Base-by-base conservation (phyloP, 2,888 invertebrate species). In the Pasiphila rectangulata region DNA sequence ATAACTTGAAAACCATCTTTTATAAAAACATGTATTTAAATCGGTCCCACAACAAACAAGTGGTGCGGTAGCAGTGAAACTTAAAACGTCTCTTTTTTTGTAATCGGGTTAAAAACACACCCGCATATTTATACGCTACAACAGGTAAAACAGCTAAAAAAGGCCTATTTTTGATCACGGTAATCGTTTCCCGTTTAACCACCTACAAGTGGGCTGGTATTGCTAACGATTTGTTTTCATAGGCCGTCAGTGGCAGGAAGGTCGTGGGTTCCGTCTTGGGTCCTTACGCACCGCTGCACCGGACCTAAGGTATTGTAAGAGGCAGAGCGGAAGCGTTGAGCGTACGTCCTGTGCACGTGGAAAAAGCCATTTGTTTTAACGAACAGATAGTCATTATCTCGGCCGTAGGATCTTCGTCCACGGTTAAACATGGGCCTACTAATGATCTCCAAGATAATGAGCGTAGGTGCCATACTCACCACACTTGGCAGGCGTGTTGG, bases 181-280 rank as follows among this genome's bases (percentile, higher is more conserved):
- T 52, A 47, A 54, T 50, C 50, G 46, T 42, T 39, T 46, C 19
- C 46, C 46, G 52, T 57, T 51, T 47, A 49, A 45, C 45, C 32
- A 46, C 41, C 46, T 44, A 43, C 39, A 51, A 52, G 45, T 55
- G 47, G 42, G 34, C 40, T 60, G 59, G 61, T 80, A 75, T 75
- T 72, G 74, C 74, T 73, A 75, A 72, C 79, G 77, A 83, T 82
- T 83, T 79, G 79, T 82, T 82, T 77, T 74, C 73, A 76, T 70
- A 69, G 69, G 61, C 81, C 83, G 84, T 82, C 83, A 82, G 72
- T 57, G 63, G 65, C 83, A 83, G 72, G 71, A 73, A 69, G 75
- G 67, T 67, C 67, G 67, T 62, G 72, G 72, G 65, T 60, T n/a
- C 67, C 71, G 76, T 73, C 70, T 77, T 61, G 75, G 77, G 72